phyloP scores from a whole-genome alignment of 1,140 invertebrate species.

The Yoshiicerus persimilis region DNA sequence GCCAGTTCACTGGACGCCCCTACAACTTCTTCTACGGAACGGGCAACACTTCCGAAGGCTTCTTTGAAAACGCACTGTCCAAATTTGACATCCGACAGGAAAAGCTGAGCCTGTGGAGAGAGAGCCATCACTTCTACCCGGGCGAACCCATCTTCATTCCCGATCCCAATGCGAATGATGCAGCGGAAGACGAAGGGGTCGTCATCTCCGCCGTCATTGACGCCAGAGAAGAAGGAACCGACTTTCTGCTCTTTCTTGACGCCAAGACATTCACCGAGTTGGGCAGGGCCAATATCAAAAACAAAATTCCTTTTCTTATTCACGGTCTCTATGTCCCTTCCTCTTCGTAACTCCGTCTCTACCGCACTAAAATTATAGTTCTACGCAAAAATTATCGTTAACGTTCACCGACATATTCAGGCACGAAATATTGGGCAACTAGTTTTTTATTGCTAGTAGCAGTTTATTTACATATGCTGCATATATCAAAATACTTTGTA shows the following conservation, averaged over 20 bases:
- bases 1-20: slow-evolving; percentile 23
- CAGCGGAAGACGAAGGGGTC: slow-evolving; percentile 38
- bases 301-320: slow-evolving; percentile 36
- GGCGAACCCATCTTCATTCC: slow-evolving; percentile 38
- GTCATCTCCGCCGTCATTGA: slow-evolving; percentile 33
- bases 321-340: slow-evolving; percentile 34
- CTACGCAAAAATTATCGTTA: too few species aligned
- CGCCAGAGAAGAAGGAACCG: slow-evolving; percentile 23
- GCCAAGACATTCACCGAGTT: slow-evolving; percentile 40
- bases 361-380: background rate
- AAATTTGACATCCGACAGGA: slow-evolving; percentile 31
- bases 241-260: slow-evolving; percentile 36
- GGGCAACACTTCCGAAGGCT: slow-evolving; percentile 35
- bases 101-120: slow-evolving; percentile 29
- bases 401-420: too few species aligned
- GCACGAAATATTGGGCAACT: too few species aligned
- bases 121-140: background rate
- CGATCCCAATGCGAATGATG: slow-evolving; percentile 20
- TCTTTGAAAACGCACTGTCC: slow-evolving; percentile 33
- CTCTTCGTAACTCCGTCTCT: background rate
- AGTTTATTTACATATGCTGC: too few species aligned
- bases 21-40: slow-evolving; percentile 34
- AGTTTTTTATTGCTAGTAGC: too few species aligned
- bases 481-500: too few species aligned
- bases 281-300: slow-evolving; percentile 30